Base-by-base conservation (phyloP, 2,113 vertebrate genomes). In the Elachura formosa region DNA sequence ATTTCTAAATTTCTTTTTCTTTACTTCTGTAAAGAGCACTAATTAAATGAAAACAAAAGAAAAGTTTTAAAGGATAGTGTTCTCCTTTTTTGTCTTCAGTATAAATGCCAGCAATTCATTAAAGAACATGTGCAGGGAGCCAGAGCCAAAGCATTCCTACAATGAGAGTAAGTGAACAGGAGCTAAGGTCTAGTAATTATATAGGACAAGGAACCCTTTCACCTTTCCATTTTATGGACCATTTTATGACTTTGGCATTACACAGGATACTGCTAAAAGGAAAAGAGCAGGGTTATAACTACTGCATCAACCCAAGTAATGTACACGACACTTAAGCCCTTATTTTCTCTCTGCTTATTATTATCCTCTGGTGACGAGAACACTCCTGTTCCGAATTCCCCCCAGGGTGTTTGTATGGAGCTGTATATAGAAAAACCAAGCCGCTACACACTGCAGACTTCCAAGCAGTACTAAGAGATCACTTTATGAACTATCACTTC, bases 221-320 rank as follows among this genome's bases (percentile, higher is more conserved):
- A 91, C 94, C 79, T 91, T 79, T 80, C 76, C 22, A 72, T 79
- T 91, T 96, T 58, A 88, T 52, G 34, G 61, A 21, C 28, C 18
- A 29, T 59, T 94, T 86, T 78, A 87, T 75, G 64, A 28, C 48
- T 89, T 91, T 74, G 71, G 81, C 69, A 76, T 69, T 90, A 51
- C 76, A 84, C 31, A 5, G 46, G 48, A 84, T 79, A 76, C 14
- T 52, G 67, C 61, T 80, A 83, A 93, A 96, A 94, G 74, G 49
- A 91, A 92, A 93, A 76, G 40, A 82, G 63, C 94, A 86, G 68
- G 73, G 61, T 83, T 91, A 34, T 82, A 95, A 90, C 76, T 75
- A 67, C 51, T 73, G 48, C 79, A 86, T 95, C 92, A 91, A 71
- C 36, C 46, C 38, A 85, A 90, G 71, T 77, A 87, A 84, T 6